Evolutionary conservation across 2,113 vertebrate species (phyloP), one percentile per base, ranked within the genome.

Genomic region (Scopus umbretta): DNA sequence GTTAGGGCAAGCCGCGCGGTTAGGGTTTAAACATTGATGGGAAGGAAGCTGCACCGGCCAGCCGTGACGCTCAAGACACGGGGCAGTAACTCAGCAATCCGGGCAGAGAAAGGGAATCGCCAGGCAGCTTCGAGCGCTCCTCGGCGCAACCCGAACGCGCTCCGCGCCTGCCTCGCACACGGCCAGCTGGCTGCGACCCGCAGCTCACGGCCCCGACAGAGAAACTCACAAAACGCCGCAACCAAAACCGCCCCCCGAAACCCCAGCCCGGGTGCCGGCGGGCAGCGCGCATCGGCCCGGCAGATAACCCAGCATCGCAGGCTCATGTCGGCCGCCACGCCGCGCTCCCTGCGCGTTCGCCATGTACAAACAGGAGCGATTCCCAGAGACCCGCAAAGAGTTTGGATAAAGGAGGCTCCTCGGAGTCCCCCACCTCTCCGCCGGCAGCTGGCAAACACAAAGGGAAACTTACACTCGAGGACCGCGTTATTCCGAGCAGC

Each of bases 231-330:
- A 23, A 56, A 56, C n/a, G 1, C 15, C 12, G 5, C 55, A 3
- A 8, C 8, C 36, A 1, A 29, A 42, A 19, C 1, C 2, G 4
- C 20, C 72, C 4, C 8, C 18, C 6, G 3, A 7, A 53, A 11
- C 9, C 22, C 86, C n/a, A n/a, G 18, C 4, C 6, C 8, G 3
- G 25, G 32, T 2, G 30, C 63, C 2, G 38, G 10, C 10, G 76
- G n/a, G 90, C 63, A 13, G 36, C 6, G 38, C 36, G 1, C 58
- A 2, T 2, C 4, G 45, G 52, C 65, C 49, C 80, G 6, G 80
- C 18, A 6, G 27, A 16, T 13, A 17, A 27, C 38, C 0, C 13
- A 18, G 2, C 3, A 16, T 13, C 6, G 9, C 38, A 4, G 8
- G 13, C 56, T 14, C 3, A 5, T n/a, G 30, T 1, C 8, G 16